Evolutionary conservation across 2,797 vertebrate species (phyloP).

Genomic region (Eulemur rubriventer): DNA sequence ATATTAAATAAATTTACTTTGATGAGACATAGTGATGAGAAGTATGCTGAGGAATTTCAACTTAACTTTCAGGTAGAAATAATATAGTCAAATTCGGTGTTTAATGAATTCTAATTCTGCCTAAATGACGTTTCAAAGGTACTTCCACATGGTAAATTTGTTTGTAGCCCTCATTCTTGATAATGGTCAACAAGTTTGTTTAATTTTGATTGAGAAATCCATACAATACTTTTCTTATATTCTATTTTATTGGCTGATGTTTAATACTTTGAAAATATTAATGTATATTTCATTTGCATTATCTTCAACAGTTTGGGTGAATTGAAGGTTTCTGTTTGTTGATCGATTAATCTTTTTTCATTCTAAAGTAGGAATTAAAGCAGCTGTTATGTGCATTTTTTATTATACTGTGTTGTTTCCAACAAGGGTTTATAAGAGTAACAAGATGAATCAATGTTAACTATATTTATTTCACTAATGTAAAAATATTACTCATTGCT

Average conservation of each 20-base stretch:
- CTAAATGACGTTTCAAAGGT: not conserved
- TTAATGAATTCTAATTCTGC: not conserved
- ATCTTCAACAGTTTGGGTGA: not conserved
- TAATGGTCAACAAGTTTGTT: not conserved
- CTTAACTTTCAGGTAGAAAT: not conserved
- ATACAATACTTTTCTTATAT: not conserved
- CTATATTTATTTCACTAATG: not conserved
- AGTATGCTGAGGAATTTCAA: not conserved
- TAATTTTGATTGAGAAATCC: constrained; percentile 7
- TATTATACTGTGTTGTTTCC: not conserved
- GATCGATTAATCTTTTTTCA: not conserved
- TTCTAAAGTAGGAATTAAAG: not conserved
- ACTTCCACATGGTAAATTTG: not conserved
- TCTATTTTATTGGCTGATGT: not conserved
- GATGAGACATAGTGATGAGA: not conserved
- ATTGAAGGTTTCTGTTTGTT: not conserved
- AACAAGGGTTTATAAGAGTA: not conserved
- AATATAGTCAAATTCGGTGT: not conserved
- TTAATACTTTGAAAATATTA: not conserved
- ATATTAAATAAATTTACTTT: not conserved
- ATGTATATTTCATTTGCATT: not conserved
- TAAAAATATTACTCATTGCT: constrained; percentile 50
- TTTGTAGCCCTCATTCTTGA: not conserved
- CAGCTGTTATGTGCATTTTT: not conserved
- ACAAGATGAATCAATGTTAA: not conserved